Percentiles rank a stretch among this genome's conserved stretches.
phyloP scores from a whole-genome alignment of 35 echinoderm and acorn worm species.

The Ophioderma brevispina region DNA sequence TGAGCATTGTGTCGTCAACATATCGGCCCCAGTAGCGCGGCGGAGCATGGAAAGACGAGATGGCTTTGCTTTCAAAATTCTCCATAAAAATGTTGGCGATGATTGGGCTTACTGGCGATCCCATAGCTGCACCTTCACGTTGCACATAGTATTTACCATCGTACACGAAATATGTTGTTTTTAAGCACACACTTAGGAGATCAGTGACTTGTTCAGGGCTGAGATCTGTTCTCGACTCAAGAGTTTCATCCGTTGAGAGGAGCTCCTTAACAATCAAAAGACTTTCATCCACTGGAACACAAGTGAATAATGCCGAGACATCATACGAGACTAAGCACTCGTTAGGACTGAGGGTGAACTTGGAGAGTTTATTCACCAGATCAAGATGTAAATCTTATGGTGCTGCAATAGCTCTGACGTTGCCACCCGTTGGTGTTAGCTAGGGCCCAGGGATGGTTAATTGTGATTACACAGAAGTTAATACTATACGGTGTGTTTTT shows the following conservation, averaged over 20 bases:
- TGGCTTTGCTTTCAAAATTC: constrained; percentile 28
- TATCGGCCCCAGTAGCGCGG: constrained; percentile 39
- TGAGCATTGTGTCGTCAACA: constrained; percentile 59
- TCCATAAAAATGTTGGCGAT: constrained; percentile 58
- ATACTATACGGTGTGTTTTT: no score
- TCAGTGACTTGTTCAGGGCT: no score
- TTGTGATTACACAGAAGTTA: no score
- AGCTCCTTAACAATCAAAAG: not conserved
- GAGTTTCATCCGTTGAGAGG: not conserved
- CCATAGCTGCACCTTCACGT: constrained; percentile 42
- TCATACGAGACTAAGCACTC: not conserved
- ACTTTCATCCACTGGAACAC: not conserved
- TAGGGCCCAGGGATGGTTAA: no score
- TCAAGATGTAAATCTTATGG: no score
- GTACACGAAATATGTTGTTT: constrained; percentile 19
- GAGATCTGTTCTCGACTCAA: not conserved
- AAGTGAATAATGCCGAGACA: no score
- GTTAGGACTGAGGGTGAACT: not conserved
- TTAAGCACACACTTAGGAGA: not conserved
- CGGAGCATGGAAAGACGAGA: constrained; percentile 6
- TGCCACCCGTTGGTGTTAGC: no score
- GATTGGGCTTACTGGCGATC: constrained; percentile 35
- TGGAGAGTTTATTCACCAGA: not conserved
- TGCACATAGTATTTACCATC: no score
- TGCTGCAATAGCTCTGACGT: no score